Evolutionary conservation across 2,888 invertebrate genomes (phyloP).

Genomic region (Watsonalla binaria): DNA sequence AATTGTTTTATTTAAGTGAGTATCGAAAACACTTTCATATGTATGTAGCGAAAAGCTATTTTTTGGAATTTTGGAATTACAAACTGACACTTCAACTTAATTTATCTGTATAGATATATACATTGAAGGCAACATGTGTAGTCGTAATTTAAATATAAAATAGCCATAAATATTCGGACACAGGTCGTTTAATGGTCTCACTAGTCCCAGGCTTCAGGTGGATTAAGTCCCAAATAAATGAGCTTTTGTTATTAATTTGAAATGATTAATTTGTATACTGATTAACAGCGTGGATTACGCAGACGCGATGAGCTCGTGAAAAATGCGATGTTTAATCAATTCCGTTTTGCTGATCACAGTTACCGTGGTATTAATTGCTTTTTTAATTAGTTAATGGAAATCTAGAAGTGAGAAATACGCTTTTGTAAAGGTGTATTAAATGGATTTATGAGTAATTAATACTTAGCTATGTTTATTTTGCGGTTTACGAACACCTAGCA

Average conservation of each 20-base stretch:
- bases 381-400: background rate
- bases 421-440: no score
- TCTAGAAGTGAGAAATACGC: no score
- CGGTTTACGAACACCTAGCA: no score
- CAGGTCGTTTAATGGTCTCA: slow-evolving; percentile 3
- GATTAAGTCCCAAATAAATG: slow-evolving; percentile 38
- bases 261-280: slow-evolving; percentile 31
- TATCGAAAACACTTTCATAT: no score
- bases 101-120: no score
- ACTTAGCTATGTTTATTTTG: no score
- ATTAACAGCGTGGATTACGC: slow-evolving; percentile 15
- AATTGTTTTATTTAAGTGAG: no score
- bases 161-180: slow-evolving; percentile 25
- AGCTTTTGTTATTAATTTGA: slow-evolving; percentile 38
- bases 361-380: background rate
- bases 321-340: background rate
- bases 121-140: no score
- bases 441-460: no score
- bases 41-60: no score
- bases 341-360: background rate
- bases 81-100: no score
- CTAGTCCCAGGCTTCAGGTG: slow-evolving; percentile 12
- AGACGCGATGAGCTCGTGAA: background rate
- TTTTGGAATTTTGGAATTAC: no score
- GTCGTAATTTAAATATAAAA: background rate